A percentile compares a stretch with the other conserved stretches of the same genome.
These are phyloP conservation scores for Hyles lineata DNA, from an alignment of 2,888 invertebrate genomes.

Conservation along the genomic window DNA sequence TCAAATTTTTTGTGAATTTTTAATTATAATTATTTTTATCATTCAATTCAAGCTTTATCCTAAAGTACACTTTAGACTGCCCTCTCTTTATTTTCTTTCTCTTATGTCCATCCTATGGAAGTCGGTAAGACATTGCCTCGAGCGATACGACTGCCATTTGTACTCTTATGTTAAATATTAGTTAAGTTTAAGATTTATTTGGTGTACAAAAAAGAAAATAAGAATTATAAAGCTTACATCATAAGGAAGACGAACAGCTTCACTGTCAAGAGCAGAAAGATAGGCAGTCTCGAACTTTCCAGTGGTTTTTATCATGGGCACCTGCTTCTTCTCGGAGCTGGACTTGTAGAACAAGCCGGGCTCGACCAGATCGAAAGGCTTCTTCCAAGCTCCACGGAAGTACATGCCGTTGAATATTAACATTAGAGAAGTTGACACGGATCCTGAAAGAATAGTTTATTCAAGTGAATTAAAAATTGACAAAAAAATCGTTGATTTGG, in stretches of 20 bases:
- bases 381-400: conserved; percentile 91
- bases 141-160: too few species aligned
- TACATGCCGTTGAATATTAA: conserved; percentile 91
- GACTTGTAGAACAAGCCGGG: conserved; percentile 87
- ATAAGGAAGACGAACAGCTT: conserved; percentile 90
- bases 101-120: too few species aligned
- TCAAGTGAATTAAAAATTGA: neutral
- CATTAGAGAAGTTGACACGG: conserved; percentile 84
- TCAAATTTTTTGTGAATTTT: too few species aligned
- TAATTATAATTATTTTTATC: too few species aligned
- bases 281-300: conserved; percentile 86
- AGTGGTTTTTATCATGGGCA: conserved; percentile 88
- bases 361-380: conserved; percentile 85
- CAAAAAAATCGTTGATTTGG: neutral
- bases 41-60: too few species aligned
- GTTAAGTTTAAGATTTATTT: too few species aligned
- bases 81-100: too few species aligned
- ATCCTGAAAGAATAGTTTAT: conserved; percentile 52
- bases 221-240: conserved; percentile 82
- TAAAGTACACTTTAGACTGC: too few species aligned
- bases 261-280: conserved; percentile 86
- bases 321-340: conserved; percentile 84
- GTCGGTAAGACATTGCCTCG: too few species aligned
- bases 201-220: too few species aligned
- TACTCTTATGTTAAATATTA: too few species aligned